Conservation (phyloP, 2,113 vertebrate genomes). For the Cephalopholis sonnerati region DNA sequence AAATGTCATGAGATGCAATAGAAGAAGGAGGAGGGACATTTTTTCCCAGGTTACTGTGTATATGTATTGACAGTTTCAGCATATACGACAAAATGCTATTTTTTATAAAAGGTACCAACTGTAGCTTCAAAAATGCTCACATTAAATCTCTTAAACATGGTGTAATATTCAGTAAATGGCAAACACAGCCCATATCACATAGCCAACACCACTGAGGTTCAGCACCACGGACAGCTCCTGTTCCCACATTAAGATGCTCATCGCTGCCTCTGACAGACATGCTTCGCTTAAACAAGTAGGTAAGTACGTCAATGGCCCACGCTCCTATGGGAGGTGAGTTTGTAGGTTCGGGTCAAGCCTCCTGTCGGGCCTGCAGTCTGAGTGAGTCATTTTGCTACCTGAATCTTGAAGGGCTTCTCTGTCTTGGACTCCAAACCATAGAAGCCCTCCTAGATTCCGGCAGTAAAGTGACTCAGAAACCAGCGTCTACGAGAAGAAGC, state of each 20-base stretch:
- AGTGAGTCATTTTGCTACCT: conserved; percentile 45
- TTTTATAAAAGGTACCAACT: too few relatives aligned
- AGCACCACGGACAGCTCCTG: conserved; percentile 41
- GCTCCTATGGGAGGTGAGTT: neutral
- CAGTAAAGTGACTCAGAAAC: conserved; percentile 36
- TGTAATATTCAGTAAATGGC: neutral
- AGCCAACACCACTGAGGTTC: neutral
- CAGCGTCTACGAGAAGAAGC: neutral
- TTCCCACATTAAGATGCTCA: too few relatives aligned
- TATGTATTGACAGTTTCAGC: too few relatives aligned
- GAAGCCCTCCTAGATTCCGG: conserved; percentile 44
- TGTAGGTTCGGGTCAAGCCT: neutral
- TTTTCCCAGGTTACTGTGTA: too few relatives aligned
- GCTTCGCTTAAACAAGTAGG: neutral
- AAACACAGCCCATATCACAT: neutral
- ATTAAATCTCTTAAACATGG: neutral
- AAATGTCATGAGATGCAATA: too few relatives aligned
- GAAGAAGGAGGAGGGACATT: too few relatives aligned
- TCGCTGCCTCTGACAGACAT: neutral
- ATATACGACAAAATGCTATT: too few relatives aligned
- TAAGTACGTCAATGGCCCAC: neutral
- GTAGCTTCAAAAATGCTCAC: neutral
- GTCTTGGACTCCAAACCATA: conserved; percentile 35
- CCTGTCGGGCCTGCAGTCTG: neutral
- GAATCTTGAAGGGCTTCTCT: conserved; percentile 58